Percentiles rank a stretch among this genome's conserved stretches.
These are phyloP conservation scores for Mechanitis mazaeus DNA, from an alignment of 2,888 invertebrate species.

Conservation along the genomic window DNA sequence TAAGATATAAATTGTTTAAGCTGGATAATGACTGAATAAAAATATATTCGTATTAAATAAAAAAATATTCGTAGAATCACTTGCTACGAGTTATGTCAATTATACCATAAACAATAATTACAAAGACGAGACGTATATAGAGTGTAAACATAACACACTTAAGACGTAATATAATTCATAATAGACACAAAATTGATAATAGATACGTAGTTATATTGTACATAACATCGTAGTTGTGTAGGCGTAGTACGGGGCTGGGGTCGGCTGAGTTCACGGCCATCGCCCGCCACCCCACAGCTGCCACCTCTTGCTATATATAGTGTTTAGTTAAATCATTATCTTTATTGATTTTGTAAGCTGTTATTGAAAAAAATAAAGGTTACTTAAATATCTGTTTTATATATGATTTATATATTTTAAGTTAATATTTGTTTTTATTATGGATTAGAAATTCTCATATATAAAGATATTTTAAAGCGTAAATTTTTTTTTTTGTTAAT, in stretches of 20 bases:
- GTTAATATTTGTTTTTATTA: too few species aligned
- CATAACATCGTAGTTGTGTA: slow-evolving; percentile 10
- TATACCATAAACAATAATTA: neutral
- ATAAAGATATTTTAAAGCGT: too few species aligned
- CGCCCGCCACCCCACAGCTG: slow-evolving; percentile 28
- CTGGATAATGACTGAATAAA: too few species aligned
- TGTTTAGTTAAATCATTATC: slow-evolving; percentile 30
- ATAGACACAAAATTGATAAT: neutral
- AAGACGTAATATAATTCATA: neutral
- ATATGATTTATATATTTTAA: too few species aligned
- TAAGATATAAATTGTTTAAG: too few species aligned
- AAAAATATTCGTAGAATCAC: too few species aligned
- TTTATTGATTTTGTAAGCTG: slow-evolving; percentile 2
- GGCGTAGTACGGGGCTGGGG: slow-evolving; percentile 46
- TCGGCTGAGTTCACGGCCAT: slow-evolving; percentile 69
- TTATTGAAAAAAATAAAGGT: neutral
- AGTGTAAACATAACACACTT: neutral
- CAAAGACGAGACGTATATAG: neutral
- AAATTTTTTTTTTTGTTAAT: too few species aligned
- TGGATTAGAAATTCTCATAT: too few species aligned
- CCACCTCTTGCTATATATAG: slow-evolving; percentile 52
- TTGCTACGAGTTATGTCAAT: too few species aligned
- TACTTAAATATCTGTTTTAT: neutral
- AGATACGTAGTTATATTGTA: slow-evolving; percentile 14
- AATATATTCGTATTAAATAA: too few species aligned